Percentiles rank a stretch among this genome's conserved stretches.
phyloP scores from a whole-genome alignment of 53 echinoderm and acorn worm genomes.

The Arbacia lixula region DNA sequence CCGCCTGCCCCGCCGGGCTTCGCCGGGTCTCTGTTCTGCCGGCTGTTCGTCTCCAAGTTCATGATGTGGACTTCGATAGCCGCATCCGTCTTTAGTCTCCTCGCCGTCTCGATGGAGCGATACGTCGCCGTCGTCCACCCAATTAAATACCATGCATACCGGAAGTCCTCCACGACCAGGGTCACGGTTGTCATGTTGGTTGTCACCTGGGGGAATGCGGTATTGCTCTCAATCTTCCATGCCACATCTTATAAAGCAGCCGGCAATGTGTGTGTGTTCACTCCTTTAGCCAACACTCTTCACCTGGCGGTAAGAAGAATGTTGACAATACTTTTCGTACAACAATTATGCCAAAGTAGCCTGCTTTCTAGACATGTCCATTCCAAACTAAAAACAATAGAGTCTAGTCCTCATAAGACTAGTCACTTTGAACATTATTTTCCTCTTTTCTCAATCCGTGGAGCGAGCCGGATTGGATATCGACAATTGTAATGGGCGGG shows the following conservation, averaged over 20 bases:
- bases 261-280: not conserved
- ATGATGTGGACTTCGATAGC: conserved; percentile 49
- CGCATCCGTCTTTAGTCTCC: conserved; percentile 51
- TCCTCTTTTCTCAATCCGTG: too few species aligned
- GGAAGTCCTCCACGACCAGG: conserved; percentile 31
- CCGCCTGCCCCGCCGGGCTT: conserved; percentile 33
- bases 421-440: too few species aligned
- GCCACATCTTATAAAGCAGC: not conserved
- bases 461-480: too few species aligned
- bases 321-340: too few species aligned
- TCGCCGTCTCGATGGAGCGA: conserved; percentile 52
- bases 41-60: conserved; percentile 63
- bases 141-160: conserved; percentile 26
- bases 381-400: too few species aligned
- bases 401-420: too few species aligned
- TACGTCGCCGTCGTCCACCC: conserved; percentile 67
- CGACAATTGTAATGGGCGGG: too few species aligned
- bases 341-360: too few species aligned
- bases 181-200: conserved; percentile 16
- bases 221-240: not conserved
- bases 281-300: not conserved
- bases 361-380: too few species aligned
- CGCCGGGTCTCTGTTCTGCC: conserved; percentile 56
- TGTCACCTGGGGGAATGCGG: conserved; percentile 15
- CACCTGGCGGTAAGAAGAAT: not conserved